Evolutionary conservation across 2,113 vertebrate species (phyloP).

Genomic region (Rattus norvegicus): GRCr8 NC_086023.1:119854501-119855000

Average conservation of each 20-base stretch:
- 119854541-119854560: background rate
- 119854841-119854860: background rate
- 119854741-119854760: background rate
- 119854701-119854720: background rate
- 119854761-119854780: background rate
- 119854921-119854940: background rate
- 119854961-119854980: background rate
- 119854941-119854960: background rate
- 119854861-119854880: background rate
- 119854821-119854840: background rate
- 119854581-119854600: background rate
- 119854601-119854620: background rate
- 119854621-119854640: background rate
- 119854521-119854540: background rate
- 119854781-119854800: background rate
- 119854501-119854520: slow-evolving; percentile 18
- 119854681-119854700: background rate
- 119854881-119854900: background rate
- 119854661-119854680: background rate
- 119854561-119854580: slow-evolving; percentile 20
- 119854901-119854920: background rate
- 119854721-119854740: background rate
- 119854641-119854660: background rate
- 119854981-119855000: background rate
- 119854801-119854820: background rate